These are phyloP conservation scores for Cyphomyrus discorhynchus DNA, from an alignment of 2,113 vertebrate species.

Conservation along the genomic window DNA sequence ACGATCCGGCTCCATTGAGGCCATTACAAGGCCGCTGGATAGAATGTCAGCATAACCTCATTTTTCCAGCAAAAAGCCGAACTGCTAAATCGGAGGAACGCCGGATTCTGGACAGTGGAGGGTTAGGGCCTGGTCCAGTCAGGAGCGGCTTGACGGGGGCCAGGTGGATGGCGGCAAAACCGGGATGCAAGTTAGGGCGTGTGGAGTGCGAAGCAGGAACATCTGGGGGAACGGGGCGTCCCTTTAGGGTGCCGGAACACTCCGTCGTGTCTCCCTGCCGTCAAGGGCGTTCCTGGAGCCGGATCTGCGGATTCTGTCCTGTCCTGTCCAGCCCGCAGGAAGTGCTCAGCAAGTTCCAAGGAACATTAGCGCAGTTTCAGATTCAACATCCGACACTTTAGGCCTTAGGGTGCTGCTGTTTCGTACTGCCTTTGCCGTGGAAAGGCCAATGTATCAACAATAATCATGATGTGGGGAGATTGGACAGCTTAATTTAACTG, in stretches of 20 bases:
- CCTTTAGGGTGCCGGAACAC: background rate
- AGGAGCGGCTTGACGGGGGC: conserved; percentile 25
- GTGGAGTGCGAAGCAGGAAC: conserved; percentile 57
- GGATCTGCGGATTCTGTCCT: background rate
- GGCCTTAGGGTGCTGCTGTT: background rate
- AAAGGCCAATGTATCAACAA: background rate
- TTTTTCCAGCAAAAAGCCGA: conserved; percentile 12
- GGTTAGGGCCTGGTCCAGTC: background rate
- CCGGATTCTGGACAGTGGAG: background rate
- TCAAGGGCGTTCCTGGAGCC: background rate
- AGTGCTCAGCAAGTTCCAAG: background rate
- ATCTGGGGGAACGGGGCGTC: conserved; percentile 40
- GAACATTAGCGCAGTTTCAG: background rate
- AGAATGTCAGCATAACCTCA: background rate
- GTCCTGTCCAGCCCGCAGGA: background rate
- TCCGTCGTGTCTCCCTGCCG: background rate
- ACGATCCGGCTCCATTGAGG: background rate
- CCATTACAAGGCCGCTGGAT: background rate
- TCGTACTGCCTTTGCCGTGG: no score
- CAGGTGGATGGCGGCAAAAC: conserved; percentile 47
- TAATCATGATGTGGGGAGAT: background rate
- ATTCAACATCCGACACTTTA: background rate
- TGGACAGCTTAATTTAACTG: background rate
- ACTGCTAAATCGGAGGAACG: background rate
- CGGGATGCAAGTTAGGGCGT: conserved; percentile 50